Percentiles rank a stretch among this genome's conserved stretches.
phyloP scores from a whole-genome alignment of 2,888 invertebrate species.

The Tachina fera region DNA sequence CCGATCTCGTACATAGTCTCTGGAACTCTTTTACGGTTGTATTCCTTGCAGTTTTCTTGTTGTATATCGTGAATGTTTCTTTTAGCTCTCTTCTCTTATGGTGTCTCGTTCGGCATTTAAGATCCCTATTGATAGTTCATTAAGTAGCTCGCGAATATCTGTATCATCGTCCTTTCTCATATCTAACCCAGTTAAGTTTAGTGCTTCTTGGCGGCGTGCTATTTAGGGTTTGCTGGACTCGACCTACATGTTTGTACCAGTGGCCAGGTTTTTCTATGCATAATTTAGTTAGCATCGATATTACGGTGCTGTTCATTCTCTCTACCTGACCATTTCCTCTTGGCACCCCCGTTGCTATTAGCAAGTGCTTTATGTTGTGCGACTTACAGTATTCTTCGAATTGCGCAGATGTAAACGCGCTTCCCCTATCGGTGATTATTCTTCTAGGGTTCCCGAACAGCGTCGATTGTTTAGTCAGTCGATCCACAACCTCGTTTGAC shows the following conservation, averaged over 20 bases:
- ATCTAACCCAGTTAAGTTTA: constrained; percentile 13
- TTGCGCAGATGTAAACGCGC: constrained; percentile 53
- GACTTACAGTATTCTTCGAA: constrained; percentile 77
- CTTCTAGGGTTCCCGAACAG: constrained; percentile 36
- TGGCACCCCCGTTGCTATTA: constrained; percentile 74
- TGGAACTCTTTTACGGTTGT: constrained; percentile 29
- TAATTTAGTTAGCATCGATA: constrained; percentile 22
- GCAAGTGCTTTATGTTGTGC: constrained; percentile 75
- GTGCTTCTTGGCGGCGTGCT: constrained; percentile 20
- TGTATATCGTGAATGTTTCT: constrained; percentile 26
- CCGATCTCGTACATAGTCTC: constrained; percentile 32
- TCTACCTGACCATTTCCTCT: constrained; percentile 17
- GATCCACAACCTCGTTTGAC: constrained; percentile 28
- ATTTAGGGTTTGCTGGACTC: constrained; percentile 26
- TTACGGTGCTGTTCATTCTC: background rate
- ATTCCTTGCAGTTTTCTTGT: constrained; percentile 26
- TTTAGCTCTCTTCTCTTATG: background rate
- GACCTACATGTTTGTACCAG: constrained; percentile 16
- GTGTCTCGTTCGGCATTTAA: constrained; percentile 11
- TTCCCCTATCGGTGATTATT: constrained; percentile 48
- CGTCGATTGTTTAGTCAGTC: constrained; percentile 39
- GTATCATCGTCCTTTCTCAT: background rate
- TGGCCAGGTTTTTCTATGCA: background rate
- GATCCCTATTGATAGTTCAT: background rate
- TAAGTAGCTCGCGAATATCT: background rate